Percentiles rank a stretch among this genome's conserved stretches.
Evolutionary conservation across 1,140 invertebrate genomes (phyloP).

Genomic region (Trachymyrmex cornetzi): DNA sequence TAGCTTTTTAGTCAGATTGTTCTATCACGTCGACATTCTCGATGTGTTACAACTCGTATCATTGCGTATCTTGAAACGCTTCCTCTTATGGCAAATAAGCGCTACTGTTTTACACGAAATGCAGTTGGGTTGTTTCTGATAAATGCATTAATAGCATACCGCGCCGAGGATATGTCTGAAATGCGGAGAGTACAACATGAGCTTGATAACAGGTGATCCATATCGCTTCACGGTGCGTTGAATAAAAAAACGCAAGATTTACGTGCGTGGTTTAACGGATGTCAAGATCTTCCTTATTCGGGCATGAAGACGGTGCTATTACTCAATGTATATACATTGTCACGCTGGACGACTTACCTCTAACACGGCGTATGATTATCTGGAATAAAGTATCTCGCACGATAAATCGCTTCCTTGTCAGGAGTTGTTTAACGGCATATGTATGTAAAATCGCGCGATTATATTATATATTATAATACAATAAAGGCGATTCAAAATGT

Average conservation of each 20-base stretch:
- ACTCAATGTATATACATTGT: conserved; percentile 73
- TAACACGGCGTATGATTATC: conserved; percentile 75
- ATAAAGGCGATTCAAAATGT: conserved; percentile 49
- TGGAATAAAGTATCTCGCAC: conserved; percentile 73
- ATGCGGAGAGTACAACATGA: conserved; percentile 1
- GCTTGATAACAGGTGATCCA: conserved; percentile 17
- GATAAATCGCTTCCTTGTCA: conserved; percentile 77
- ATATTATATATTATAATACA: conserved; percentile 34
- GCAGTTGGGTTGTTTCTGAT: not conserved
- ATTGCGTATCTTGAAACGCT: not conserved
- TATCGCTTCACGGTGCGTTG: not conserved
- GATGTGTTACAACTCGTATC: not conserved
- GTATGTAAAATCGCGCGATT: conserved; percentile 68
- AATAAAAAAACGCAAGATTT: conserved; percentile 35
- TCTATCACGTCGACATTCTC: not conserved
- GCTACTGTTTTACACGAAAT: not conserved
- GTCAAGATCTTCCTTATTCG: conserved; percentile 63
- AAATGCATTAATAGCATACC: conserved; percentile 33
- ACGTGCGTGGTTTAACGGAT: conserved; percentile 19
- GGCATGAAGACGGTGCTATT: conserved; percentile 63
- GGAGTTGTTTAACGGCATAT: conserved; percentile 69
- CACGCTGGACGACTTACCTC: conserved; percentile 69
- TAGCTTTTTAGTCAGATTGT: not conserved
- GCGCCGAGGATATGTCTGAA: conserved; percentile 14
- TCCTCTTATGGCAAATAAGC: not conserved